phyloP scores from a whole-genome alignment of 2,113 vertebrate species.

The Jaculus jaculus region DNA sequence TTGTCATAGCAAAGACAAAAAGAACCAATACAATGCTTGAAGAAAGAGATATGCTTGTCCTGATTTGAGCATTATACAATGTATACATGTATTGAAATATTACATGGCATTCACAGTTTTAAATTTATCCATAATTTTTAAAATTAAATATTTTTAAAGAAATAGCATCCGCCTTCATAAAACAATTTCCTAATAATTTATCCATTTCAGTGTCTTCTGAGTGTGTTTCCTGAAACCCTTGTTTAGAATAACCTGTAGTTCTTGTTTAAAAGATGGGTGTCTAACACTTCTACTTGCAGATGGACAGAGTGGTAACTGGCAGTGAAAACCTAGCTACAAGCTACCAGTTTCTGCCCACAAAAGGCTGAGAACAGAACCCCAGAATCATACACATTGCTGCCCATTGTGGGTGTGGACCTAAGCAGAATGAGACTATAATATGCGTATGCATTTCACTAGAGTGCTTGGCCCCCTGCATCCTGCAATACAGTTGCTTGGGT shows the following conservation, averaged over 20 bases:
- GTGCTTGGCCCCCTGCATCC: background rate
- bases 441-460: background rate
- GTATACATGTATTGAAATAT: background rate
- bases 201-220: background rate
- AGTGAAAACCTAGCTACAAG: background rate
- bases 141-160: background rate
- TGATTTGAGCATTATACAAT: background rate
- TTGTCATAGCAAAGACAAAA: background rate
- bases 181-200: background rate
- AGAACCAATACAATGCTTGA: background rate
- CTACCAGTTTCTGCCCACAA: background rate
- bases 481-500: background rate
- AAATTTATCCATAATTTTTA: background rate
- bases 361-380: background rate
- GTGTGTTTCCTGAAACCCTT: background rate
- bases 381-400: background rate
- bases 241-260: background rate
- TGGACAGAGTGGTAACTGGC: background rate
- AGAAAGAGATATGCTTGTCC: background rate
- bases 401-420: fast-evolving
- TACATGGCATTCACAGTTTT: background rate
- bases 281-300: background rate
- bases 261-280: background rate
- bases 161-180: background rate
- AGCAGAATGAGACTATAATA: background rate